These are phyloP conservation scores for Asobara japonica DNA, from an alignment of 1,140 invertebrate species.

Conservation along the genomic window DNA sequence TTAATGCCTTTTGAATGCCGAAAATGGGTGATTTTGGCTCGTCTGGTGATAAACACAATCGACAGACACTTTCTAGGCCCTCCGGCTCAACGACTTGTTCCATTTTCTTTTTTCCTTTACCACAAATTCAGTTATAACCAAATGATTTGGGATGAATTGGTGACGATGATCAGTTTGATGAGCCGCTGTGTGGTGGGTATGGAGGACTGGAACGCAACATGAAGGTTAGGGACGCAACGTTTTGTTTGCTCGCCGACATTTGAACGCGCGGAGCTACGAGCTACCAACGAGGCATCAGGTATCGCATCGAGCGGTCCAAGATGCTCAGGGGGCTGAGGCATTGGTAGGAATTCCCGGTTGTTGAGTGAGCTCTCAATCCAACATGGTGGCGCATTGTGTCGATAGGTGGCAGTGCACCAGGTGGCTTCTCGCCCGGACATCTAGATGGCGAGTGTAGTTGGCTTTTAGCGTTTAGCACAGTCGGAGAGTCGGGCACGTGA, in stretches of 20 bases:
- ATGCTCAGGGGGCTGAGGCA: background rate
- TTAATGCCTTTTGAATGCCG: slow-evolving; percentile 57
- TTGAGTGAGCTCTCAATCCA: no score
- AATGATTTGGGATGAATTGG: background rate
- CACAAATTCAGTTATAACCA: no score
- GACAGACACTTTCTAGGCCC: slow-evolving; percentile 66
- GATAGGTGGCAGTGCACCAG: no score
- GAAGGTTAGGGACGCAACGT: slow-evolving; percentile 52
- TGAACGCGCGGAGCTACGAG: slow-evolving; percentile 31
- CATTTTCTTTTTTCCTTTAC: no score
- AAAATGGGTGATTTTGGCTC: slow-evolving; percentile 65
- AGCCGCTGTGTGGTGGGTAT: background rate
- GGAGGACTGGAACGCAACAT: no score
- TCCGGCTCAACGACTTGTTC: slow-evolving; percentile 53
- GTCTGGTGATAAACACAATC: slow-evolving; percentile 71
- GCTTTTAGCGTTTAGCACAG: no score
- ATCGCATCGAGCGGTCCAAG: slow-evolving; percentile 36
- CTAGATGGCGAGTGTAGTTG: no score
- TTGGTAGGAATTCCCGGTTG: background rate
- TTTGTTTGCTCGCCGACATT: slow-evolving; percentile 52
- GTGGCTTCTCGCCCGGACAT: no score
- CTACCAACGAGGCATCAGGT: slow-evolving; percentile 19
- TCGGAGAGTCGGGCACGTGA: no score
- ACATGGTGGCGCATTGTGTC: no score
- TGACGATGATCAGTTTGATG: background rate